These are phyloP conservation scores for Poeciliopsis retropinna DNA, from an alignment of 2,113 vertebrate species.

Conservation along the genomic window DNA sequence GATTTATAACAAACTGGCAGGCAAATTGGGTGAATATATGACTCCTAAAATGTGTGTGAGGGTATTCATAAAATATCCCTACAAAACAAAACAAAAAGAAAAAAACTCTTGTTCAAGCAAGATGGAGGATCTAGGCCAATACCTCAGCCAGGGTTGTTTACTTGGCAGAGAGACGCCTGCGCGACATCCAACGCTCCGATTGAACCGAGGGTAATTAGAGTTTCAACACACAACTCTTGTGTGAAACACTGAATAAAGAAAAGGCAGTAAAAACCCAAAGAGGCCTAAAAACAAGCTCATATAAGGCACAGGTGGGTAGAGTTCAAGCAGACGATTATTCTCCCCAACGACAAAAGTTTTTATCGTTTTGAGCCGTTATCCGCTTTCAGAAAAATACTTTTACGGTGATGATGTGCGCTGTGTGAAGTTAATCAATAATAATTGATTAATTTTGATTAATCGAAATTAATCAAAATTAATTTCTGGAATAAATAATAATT, in stretches of 20 bases:
- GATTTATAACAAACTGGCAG: constrained; percentile 46
- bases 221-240: constrained; percentile 67
- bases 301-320: constrained; percentile 9
- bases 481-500: no score
- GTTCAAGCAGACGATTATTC: constrained; percentile 1
- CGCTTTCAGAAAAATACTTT: no score
- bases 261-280: constrained; percentile 49
- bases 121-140: constrained; percentile 68
- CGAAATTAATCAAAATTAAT: no score
- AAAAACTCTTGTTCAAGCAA: constrained; percentile 44
- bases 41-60: constrained; percentile 56
- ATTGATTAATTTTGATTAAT: no score
- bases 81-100: constrained; percentile 54
- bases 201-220: constrained; percentile 62
- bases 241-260: constrained; percentile 48
- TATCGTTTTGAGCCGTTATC: constrained; percentile 5
- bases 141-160: constrained; percentile 72
- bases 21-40: constrained; percentile 55
- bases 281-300: constrained; percentile 6
- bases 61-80: constrained; percentile 61
- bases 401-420: no score
- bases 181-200: constrained; percentile 68
- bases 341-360: constrained; percentile 1
- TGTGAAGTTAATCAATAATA: no score
- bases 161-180: constrained; percentile 60